Base-by-base conservation (phyloP, 2,888 invertebrate genomes). In the Torymus tubicola region DNA sequence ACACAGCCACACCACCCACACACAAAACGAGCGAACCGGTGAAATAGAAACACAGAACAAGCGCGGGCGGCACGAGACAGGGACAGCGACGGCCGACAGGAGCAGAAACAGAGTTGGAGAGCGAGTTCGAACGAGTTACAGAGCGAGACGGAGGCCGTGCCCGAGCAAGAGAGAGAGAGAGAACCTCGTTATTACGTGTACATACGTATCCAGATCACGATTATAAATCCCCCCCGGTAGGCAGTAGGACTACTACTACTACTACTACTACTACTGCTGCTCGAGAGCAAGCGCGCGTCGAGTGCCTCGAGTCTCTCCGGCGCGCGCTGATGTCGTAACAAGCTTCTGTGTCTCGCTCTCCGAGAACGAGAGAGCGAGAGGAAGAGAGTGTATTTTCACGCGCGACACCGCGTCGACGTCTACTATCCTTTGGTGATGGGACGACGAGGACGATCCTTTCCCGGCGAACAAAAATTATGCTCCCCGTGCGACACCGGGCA, bases 171-270 rank as follows among this genome's bases (percentile, higher is more conserved):
- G 14, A 18, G 14, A 8, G 70, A 16, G 42, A 4, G 57, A 0
- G 50, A 14, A 16, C n/a, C 65, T 78, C 78, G 70, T 78, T 81
- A 78, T 79, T 79, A 63, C 73, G 61, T 63, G 65, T 52, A 65
- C 72, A 57, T 53, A 53, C 67, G 71, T 60, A 79, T 61, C 71
- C 71, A 18, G 70, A 81, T 78, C 78, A 71, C 67, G 78, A 78
- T 74, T 77, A 69, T 64, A 64, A 72, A 79, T 74, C 61, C 69
- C 42, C 50, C 53, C 31, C 21, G 42, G 53, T 14, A 21, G 68
- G 61, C 69, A 58, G 42, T 8, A 42, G 42, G 2, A 42, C 42
- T 42, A 31, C 31, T 5, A 5, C 31, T 14, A 50, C 64, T n/a
- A 64, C 50, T 18, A 31, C 52, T 42, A 3, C 31, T 5, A 4